A percentile compares a stretch with the other conserved stretches of the same genome.
phyloP scores from a whole-genome alignment of 2,113 vertebrate species.

The Gorsachius goisagi region DNA sequence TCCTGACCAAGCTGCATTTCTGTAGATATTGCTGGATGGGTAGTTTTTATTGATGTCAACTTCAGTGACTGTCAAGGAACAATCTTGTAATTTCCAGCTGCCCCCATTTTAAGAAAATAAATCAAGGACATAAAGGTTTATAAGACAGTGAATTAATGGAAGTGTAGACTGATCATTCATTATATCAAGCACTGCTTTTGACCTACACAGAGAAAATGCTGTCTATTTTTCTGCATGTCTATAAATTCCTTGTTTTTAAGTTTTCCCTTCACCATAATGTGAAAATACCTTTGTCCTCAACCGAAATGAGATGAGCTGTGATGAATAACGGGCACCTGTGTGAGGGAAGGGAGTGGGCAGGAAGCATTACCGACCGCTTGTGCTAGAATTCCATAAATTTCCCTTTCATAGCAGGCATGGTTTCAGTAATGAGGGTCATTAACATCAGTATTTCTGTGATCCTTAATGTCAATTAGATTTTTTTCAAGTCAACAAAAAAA shows the following conservation, averaged over 20 bases:
- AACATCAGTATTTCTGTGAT: neutral
- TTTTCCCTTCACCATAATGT: neutral
- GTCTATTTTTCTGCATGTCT: neutral
- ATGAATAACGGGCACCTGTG: neutral
- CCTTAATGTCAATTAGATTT: constrained; percentile 50
- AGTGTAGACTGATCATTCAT: neutral
- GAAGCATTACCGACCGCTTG: neutral
- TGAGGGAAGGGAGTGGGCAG: neutral
- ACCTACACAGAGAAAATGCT: neutral
- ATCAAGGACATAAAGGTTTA: constrained; percentile 33
- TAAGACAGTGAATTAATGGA: constrained; percentile 1
- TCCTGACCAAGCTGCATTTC: neutral
- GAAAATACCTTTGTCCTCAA: neutral
- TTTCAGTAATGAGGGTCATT: neutral
- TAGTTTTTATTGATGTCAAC: constrained; percentile 14
- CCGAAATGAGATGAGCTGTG: neutral
- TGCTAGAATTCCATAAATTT: constrained; percentile 6
- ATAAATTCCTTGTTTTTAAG: neutral
- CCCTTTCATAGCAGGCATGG: neutral
- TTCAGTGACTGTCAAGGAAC: constrained; percentile 14
- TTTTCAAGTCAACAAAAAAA: constrained; percentile 58
- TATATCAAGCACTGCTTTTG: neutral
- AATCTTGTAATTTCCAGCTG: neutral
- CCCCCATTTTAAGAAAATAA: constrained; percentile 29
- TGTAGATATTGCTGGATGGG: neutral